Evolutionary conservation across 1,140 invertebrate species (phyloP).

Genomic region (Lepidostoma basale): DNA sequence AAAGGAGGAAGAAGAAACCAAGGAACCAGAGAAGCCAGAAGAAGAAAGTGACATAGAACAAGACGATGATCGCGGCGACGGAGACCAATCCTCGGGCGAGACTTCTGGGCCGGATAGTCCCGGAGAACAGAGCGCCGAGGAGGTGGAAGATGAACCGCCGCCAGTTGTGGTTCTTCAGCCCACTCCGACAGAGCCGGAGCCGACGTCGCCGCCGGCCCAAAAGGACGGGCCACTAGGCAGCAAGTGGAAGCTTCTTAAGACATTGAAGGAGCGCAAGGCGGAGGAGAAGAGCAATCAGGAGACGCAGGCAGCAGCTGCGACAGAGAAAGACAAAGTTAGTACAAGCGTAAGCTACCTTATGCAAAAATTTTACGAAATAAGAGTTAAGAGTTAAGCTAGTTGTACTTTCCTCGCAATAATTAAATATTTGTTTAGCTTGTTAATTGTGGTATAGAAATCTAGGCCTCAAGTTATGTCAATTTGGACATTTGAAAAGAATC

Average conservation of each 20-base stretch:
- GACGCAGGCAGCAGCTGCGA: slow-evolving; percentile 67
- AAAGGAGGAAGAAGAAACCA: slow-evolving; percentile 48
- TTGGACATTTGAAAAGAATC: too few relatives aligned
- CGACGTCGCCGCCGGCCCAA: slow-evolving; percentile 56
- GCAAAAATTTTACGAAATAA: slow-evolving; percentile 68
- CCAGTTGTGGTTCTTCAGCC: not conserved
- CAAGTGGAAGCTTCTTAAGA: slow-evolving; percentile 89
- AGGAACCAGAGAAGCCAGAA: slow-evolving; percentile 47
- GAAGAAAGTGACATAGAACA: slow-evolving; percentile 51
- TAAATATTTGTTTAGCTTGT: not conserved
- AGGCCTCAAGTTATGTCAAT: too few relatives aligned
- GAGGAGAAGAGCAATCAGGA: slow-evolving; percentile 76
- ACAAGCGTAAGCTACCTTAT: slow-evolving; percentile 63
- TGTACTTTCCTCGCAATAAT: slow-evolving; percentile 2
- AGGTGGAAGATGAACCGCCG: slow-evolving; percentile 65
- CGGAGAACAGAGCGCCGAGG: slow-evolving; percentile 70
- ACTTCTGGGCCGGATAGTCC: slow-evolving; percentile 88
- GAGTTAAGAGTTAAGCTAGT: slow-evolving; percentile 63
- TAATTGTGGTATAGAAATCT: not conserved
- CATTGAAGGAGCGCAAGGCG: slow-evolving; percentile 85
- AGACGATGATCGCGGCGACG: slow-evolving; percentile 53
- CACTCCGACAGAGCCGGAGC: slow-evolving; percentile 37
- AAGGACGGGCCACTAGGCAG: slow-evolving; percentile 70
- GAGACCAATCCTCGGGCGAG: slow-evolving; percentile 72
- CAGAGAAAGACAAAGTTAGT: slow-evolving; percentile 73